Evolutionary conservation across 2,113 vertebrate species (phyloP), one percentile per base, ranked within the genome.

Genomic region (Nothoprocta perdicaria): DNA sequence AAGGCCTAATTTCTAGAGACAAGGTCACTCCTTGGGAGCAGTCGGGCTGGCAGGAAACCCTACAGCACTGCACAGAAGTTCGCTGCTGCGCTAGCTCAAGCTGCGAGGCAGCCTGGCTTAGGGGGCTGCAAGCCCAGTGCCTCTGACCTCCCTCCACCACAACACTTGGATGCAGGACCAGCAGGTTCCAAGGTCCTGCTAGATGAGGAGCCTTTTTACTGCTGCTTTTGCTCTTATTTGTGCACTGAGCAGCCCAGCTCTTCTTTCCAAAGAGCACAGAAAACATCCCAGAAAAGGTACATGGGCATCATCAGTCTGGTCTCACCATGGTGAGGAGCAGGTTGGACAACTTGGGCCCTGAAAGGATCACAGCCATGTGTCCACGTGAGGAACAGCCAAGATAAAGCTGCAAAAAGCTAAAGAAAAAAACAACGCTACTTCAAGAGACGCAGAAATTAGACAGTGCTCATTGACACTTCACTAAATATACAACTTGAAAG

Each of bases 1-100:
- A 94, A 95, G 95, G 91, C 94, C 91, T 93, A 80, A 92, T 95
- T 96, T 87, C 92, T 91, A 91, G 91, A 94, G 95, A 96, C 92
- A 96, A 94, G 95, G 94, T 95, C 91, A 95, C 91, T 95, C 96
- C 89, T 79, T 91, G 92, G 92, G 84, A 96, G 92, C 89, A 89
- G 84, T 85, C 91, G 89, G 89, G 91, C 91, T 94, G 94, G 95
- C 91, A 95, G 86, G 87, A 92, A 93, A 85, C 57, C 55, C 89
- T 92, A 84, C 93, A 87, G 80, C 65, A 63, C 61, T 89, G 79
- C 63, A 41, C 43, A 92, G 68, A 90, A 83, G 76, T 92, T 96
- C 6, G 0, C 74, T 75, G 67, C 84, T 89, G 92, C 77, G 84
- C 94, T 87, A 90, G 35, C 72, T 90, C 81, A 86, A 89, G 79